These are phyloP conservation scores for Encarsia formosa DNA, from an alignment of 2,888 invertebrate species.

Conservation along the genomic window DNA sequence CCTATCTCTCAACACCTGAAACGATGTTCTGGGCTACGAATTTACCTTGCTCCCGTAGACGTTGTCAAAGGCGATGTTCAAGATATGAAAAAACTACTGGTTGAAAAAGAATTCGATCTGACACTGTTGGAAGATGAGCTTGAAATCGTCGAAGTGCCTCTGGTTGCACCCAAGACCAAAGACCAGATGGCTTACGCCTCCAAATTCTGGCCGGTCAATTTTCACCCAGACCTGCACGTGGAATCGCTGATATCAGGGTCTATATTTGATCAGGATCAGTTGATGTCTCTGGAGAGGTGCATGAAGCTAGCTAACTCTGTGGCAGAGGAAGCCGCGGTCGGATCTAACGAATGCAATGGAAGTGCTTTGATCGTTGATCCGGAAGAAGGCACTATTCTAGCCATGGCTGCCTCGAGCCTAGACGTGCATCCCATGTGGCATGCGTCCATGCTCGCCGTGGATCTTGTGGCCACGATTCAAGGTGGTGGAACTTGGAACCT, in stretches of 20 bases:
- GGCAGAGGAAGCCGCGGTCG: conserved; percentile 40
- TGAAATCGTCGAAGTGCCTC: conserved; percentile 58
- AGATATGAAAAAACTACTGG: conserved; percentile 51
- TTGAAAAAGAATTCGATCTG: conserved; percentile 53
- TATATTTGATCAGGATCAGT: conserved; percentile 58
- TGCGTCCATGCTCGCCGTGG: conserved; percentile 79
- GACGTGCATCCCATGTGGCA: conserved; percentile 72
- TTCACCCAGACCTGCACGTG: conserved; percentile 73
- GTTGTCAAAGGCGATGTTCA: conserved; percentile 30
- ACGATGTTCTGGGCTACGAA: conserved; percentile 60
- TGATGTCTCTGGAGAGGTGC: conserved; percentile 56
- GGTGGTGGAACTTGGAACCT: conserved; percentile 69
- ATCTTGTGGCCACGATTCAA: conserved; percentile 79
- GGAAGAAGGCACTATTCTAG: conserved; percentile 59
- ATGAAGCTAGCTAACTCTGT: conserved; percentile 61
- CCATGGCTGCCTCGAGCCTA: conserved; percentile 61
- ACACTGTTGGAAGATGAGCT: conserved; percentile 55
- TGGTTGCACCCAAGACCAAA: conserved; percentile 61
- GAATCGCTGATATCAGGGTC: conserved; percentile 63
- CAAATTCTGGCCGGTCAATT: conserved; percentile 76
- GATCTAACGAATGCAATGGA: conserved; percentile 41
- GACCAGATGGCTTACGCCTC: conserved; percentile 62
- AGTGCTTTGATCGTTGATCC: conserved; percentile 76
- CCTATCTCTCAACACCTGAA: conserved; percentile 68
- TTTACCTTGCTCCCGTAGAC: conserved; percentile 55